Percentiles rank a stretch among this genome's conserved stretches.
phyloP scores from a whole-genome alignment of 2,113 vertebrate species.

The Rhinopomastus cyanomelas region DNA sequence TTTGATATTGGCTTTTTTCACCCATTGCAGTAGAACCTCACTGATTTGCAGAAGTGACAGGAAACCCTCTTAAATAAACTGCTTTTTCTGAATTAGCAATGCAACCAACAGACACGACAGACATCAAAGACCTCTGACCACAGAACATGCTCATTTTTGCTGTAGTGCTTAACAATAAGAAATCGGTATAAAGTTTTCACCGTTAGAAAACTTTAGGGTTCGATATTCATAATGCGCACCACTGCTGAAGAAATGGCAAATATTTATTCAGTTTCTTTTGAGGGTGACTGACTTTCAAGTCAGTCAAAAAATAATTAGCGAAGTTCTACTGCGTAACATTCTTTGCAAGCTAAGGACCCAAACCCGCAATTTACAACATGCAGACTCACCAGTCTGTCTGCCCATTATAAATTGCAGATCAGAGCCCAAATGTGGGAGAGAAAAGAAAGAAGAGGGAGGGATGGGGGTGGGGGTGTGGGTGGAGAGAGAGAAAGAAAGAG shows the following conservation, averaged over 20 bases:
- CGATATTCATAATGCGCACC: background rate
- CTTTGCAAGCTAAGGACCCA: constrained; percentile 63
- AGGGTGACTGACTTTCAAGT: constrained; percentile 25
- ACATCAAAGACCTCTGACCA: constrained; percentile 35
- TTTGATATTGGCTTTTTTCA: constrained; percentile 40
- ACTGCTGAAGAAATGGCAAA: background rate
- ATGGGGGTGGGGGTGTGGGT: fast-evolving
- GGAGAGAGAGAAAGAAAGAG: background rate
- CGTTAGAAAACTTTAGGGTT: constrained; percentile 39
- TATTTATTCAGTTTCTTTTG: constrained; percentile 2
- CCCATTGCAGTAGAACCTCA: constrained; percentile 65
- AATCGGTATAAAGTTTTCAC: constrained; percentile 43
- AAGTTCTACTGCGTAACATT: constrained; percentile 60
- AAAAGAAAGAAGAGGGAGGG: background rate
- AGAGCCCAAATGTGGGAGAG: constrained; percentile 52
- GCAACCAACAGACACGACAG: constrained; percentile 16
- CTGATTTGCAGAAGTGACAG: constrained; percentile 39
- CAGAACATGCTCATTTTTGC: constrained; percentile 2
- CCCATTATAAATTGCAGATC: constrained; percentile 69
- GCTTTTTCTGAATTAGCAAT: constrained; percentile 34
- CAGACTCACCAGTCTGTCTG: constrained; percentile 67
- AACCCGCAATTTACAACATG: constrained; percentile 70
- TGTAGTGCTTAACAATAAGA: background rate
- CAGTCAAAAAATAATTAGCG: constrained; percentile 43
- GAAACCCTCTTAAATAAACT: constrained; percentile 29